A percentile compares a stretch with the other conserved stretches of the same genome.
Conservation (phyloP, 2,888 invertebrate genomes). For the Ophion costatus region DNA sequence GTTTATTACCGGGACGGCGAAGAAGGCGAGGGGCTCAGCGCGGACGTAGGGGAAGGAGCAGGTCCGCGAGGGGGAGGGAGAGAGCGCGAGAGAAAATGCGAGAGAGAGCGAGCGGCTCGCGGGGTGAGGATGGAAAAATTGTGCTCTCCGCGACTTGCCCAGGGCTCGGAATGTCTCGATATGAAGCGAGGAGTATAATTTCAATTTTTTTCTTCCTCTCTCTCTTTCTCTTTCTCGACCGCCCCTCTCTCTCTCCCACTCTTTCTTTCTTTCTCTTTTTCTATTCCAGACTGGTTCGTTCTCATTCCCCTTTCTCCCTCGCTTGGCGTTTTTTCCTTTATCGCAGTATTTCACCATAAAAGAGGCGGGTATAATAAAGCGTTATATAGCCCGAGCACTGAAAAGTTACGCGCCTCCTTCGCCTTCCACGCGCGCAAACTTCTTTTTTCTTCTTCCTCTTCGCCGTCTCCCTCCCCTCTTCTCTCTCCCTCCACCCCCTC, state of each 20-base stretch:
- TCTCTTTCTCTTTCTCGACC: constrained; percentile 50
- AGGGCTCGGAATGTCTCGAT: constrained; percentile 71
- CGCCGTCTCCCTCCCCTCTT: constrained; percentile 39
- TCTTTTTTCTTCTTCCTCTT: constrained; percentile 43
- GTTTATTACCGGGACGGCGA: constrained; percentile 69
- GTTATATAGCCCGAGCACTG: constrained; percentile 80
- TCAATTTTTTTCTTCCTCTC: constrained; percentile 65
- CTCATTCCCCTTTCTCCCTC: constrained; percentile 47
- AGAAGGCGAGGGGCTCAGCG: constrained; percentile 51
- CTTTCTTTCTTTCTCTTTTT: constrained; percentile 35
- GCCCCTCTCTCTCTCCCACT: constrained; percentile 1
- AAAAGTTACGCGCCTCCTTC: constrained; percentile 81
- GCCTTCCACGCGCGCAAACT: constrained; percentile 67
- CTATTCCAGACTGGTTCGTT: constrained; percentile 41
- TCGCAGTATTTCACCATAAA: constrained; percentile 81
- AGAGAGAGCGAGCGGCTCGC: background rate
- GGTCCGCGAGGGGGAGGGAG: constrained; percentile 29
- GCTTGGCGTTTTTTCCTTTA: constrained; percentile 68
- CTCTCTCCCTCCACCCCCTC: background rate
- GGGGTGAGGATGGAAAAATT: constrained; percentile 67
- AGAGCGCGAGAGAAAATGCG: constrained; percentile 10
- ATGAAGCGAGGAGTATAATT: constrained; percentile 70
- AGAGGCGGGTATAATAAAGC: constrained; percentile 82
- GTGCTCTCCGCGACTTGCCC: constrained; percentile 67
- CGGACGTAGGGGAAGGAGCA: constrained; percentile 19